Evolutionary conservation across 2,888 invertebrate genomes (phyloP).

Genomic region (Apotomis capreana): DNA sequence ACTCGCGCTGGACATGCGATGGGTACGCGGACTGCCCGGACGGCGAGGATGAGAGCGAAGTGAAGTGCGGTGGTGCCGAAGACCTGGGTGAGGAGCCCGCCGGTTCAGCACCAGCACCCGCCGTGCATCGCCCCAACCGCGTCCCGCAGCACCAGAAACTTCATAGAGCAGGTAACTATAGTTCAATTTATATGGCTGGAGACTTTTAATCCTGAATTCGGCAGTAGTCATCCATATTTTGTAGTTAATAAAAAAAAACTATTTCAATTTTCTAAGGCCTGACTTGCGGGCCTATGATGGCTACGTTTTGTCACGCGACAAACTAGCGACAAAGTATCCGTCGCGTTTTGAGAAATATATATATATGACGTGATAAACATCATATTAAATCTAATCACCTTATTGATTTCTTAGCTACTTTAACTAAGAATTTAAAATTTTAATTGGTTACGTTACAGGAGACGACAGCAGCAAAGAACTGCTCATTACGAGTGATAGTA

Average conservation of each 20-base stretch:
- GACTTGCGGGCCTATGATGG: too few species aligned
- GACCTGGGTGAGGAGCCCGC: conserved; percentile 70
- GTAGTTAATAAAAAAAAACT: too few species aligned
- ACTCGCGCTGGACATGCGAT: conserved; percentile 76
- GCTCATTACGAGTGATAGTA: conserved; percentile 83
- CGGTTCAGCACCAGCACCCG: conserved; percentile 72
- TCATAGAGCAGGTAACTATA: conserved; percentile 6
- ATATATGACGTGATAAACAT: too few species aligned
- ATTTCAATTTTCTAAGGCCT: too few species aligned
- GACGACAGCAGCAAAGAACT: conserved; percentile 85
- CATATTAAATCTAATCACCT: too few species aligned
- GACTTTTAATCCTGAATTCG: too few species aligned
- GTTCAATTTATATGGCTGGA: background rate
- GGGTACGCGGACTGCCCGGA: conserved; percentile 75
- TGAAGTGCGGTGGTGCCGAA: conserved; percentile 49
- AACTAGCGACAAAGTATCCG: too few species aligned
- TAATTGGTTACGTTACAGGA: conserved; percentile 57
- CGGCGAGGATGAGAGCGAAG: conserved; percentile 70
- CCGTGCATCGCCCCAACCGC: conserved; percentile 62
- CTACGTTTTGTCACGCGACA: too few species aligned
- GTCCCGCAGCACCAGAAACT: conserved; percentile 40
- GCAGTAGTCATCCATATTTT: too few species aligned
- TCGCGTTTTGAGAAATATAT: too few species aligned
- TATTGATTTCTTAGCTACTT: too few species aligned
- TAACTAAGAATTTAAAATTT: background rate